Conservation (phyloP, 1,140 invertebrate species). For the Dermatophagoides farinae region DNA sequence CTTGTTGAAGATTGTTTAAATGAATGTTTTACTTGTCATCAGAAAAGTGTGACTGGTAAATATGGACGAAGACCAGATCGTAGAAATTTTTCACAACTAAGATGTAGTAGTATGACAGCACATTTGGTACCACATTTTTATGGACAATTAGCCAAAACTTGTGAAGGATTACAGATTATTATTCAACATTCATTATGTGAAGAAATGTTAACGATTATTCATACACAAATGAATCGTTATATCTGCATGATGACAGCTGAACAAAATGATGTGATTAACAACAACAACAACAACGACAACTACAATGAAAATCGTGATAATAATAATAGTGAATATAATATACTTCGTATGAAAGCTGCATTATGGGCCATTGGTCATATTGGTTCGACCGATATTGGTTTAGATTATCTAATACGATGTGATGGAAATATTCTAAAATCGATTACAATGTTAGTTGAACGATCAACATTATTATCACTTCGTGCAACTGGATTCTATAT, state of each 20-base stretch:
- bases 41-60: constrained; percentile 52
- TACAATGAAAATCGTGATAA: constrained; percentile 16
- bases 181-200: constrained; percentile 22
- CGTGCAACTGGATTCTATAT: constrained; percentile 67
- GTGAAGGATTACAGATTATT: constrained; percentile 45
- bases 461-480: constrained; percentile 58
- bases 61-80: constrained; percentile 38
- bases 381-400: constrained; percentile 50
- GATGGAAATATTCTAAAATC: constrained; percentile 31
- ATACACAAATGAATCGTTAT: constrained; percentile 18
- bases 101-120: constrained; percentile 28
- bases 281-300: constrained; percentile 14
- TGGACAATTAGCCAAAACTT: constrained; percentile 58
- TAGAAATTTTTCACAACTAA: neutral
- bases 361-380: constrained; percentile 72
- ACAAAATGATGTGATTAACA: neutral
- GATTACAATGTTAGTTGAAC: constrained; percentile 46
- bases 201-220: too few relatives aligned
- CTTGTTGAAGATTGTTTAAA: constrained; percentile 67
- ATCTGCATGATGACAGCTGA: constrained; percentile 9
- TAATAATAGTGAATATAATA: constrained; percentile 23
- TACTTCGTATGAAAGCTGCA: constrained; percentile 50
- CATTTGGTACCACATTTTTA: constrained; percentile 66
- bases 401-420: constrained; percentile 39
- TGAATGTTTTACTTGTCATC: constrained; percentile 61